Conservation (phyloP, 1,140 invertebrate species). For the Hermatobates lingyangjiaoensis region DNA sequence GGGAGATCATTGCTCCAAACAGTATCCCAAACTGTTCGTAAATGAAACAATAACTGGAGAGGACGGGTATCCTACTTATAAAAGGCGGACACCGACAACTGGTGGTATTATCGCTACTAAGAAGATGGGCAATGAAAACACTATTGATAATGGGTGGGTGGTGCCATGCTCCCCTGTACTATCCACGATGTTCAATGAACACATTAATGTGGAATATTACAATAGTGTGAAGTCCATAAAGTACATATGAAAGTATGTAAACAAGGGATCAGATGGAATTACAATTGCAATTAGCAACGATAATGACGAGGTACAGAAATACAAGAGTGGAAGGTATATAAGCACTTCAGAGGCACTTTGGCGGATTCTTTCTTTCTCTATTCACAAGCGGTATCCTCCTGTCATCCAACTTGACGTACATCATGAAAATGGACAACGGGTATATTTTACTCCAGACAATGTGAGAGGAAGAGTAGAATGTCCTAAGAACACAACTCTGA, state of each 20-base stretch:
- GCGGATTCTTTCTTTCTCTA: constrained; percentile 22
- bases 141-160: constrained; percentile 24
- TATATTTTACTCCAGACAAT: too few species aligned
- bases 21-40: constrained; percentile 21
- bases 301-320: constrained; percentile 22
- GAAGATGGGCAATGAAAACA: constrained; percentile 3
- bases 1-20: constrained; percentile 28
- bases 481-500: too few species aligned
- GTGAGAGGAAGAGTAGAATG: too few species aligned
- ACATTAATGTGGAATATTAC: constrained; percentile 25
- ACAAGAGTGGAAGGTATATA: constrained; percentile 22
- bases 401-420: constrained; percentile 22
- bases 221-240: constrained; percentile 23
- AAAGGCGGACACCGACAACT: constrained; percentile 15
- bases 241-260: constrained; percentile 26
- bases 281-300: constrained; percentile 3
- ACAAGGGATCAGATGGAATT: constrained; percentile 22
- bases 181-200: constrained; percentile 20
- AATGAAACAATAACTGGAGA: constrained; percentile 22
- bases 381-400: constrained; percentile 22
- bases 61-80: constrained; percentile 23
- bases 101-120: constrained; percentile 9
- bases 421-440: constrained; percentile 19
- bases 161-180: constrained; percentile 24
- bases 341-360: constrained; percentile 23